phyloP scores from a whole-genome alignment of 1,140 invertebrate species.

The Drosophila varians region DNA sequence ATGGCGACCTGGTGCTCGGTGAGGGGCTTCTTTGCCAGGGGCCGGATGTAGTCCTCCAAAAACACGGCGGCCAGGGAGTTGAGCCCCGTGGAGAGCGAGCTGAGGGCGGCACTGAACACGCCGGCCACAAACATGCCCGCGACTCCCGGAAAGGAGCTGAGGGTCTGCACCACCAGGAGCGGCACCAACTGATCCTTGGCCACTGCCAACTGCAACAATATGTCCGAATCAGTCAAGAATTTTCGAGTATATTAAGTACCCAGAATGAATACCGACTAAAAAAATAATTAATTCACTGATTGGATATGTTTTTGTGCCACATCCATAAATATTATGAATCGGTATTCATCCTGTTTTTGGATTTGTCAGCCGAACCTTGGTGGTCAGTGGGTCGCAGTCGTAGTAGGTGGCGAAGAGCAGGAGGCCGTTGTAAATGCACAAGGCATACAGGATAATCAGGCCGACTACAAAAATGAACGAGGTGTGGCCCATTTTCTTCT shows the following conservation, averaged over 20 bases:
- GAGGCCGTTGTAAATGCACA: conserved; percentile 91
- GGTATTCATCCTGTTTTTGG: background rate
- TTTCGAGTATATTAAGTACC: too few relatives aligned
- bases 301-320: too few relatives aligned
- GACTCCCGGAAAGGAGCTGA: conserved; percentile 89
- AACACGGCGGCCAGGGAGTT: conserved; percentile 96
- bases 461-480: conserved; percentile 89
- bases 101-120: conserved; percentile 93
- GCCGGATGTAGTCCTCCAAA: conserved; percentile 91
- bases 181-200: conserved; percentile 91
- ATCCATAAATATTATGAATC: too few relatives aligned
- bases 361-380: conserved; percentile 71
- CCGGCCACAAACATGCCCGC: conserved; percentile 93
- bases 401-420: conserved; percentile 93
- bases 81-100: conserved; percentile 95
- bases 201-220: conserved; percentile 84
- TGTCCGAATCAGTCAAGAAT: background rate
- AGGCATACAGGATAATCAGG: conserved; percentile 85
- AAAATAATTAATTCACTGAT: too few relatives aligned
- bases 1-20: conserved; percentile 87
- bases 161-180: conserved; percentile 91
- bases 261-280: too few relatives aligned
- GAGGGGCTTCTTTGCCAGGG: conserved; percentile 86
- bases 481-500: conserved; percentile 87
- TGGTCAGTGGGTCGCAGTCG: conserved; percentile 93